Evolutionary conservation across 2,113 vertebrate species (phyloP), one percentile per base, ranked within the genome.

Genomic region (Crotalus tigris): DNA sequence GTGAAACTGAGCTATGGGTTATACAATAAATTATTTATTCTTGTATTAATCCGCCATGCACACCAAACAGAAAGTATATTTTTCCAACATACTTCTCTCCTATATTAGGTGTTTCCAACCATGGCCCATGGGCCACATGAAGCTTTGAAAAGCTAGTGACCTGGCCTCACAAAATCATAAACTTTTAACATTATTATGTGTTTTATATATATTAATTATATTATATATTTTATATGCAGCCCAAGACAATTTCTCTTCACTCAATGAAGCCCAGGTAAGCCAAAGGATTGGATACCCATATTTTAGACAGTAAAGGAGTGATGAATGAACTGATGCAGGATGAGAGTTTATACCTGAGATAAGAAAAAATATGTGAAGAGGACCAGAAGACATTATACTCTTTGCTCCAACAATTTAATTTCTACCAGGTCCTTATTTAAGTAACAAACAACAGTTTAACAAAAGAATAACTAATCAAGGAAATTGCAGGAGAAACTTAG

Each of bases 361-460:
- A 23, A 55, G 61, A n/a, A 54, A 33, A 91, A 55, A 33, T 23
- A 54, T 49, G 29, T 21, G 7, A 91, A 85, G 2, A 88, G 59
- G 10, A 21, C 2, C 13, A 44, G 12, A 64, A 64, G 1, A 51
- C 46, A 29, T 24, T 89, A 9, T 90, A 24, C 0, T 3, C 55
- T 64, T n/a, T 53, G 1, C 3, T 53, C 49, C 4, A 44, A 23
- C 33, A 91, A 5, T 2, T 29, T n/a, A 58, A 91, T 2, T 86
- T 61, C 69, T 15, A 2, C 29, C 0, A 8, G 51, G 90, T 19
- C 54, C 11, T 92, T 0, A 55, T 29, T 53, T 1, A 0, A 9
- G 0, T 0, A 0, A 91, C 44, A 3, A 3, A 3, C 87, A 23
- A 0, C 88, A 33, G 0, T 51, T 6, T 3, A 5, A 0, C 49